A percentile compares a stretch with the other conserved stretches of the same genome.
These are phyloP conservation scores for Oxyura jamaicensis DNA, from an alignment of 2,113 vertebrate genomes.

Conservation along the genomic window DNA sequence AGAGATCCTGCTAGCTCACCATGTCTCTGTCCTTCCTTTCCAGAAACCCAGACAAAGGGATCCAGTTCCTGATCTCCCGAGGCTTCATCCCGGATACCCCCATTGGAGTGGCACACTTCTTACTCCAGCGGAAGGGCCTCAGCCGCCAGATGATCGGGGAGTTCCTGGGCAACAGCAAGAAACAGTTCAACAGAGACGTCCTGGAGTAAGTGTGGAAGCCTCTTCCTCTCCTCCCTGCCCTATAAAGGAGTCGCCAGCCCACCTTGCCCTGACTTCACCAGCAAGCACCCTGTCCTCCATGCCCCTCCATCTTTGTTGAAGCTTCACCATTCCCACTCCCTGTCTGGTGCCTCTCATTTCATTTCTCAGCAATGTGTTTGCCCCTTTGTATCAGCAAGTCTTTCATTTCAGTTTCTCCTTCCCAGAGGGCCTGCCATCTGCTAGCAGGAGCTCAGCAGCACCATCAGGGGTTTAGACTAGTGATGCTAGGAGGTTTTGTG, in stretches of 20 bases:
- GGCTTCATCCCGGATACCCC: conserved; percentile 98
- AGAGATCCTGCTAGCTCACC: neutral
- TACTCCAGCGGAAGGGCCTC: conserved; percentile 96
- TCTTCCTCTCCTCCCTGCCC: neutral
- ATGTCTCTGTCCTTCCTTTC: neutral
- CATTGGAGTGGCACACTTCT: conserved; percentile 96
- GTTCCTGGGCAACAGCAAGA: conserved; percentile 98
- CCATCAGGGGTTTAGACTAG: neutral
- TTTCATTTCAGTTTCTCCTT: neutral
- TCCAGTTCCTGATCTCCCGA: conserved; percentile 95
- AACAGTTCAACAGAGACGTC: conserved; percentile 96
- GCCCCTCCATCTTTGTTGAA: neutral
- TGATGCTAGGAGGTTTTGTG: neutral
- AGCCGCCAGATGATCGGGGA: conserved; percentile 99
- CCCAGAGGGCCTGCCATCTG: neutral
- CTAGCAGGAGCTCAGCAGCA: neutral
- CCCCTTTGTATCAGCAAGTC: neutral
- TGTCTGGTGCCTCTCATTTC: neutral
- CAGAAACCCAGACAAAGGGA: conserved; percentile 97
- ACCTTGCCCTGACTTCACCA: neutral
- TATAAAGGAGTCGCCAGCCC: neutral
- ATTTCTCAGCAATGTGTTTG: neutral
- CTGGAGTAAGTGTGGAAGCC: conserved; percentile 89
- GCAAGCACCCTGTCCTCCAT: neutral
- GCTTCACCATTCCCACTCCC: neutral